Evolutionary conservation across 2,888 invertebrate genomes (phyloP).

Genomic region (Willowsia nigromaculata): DNA sequence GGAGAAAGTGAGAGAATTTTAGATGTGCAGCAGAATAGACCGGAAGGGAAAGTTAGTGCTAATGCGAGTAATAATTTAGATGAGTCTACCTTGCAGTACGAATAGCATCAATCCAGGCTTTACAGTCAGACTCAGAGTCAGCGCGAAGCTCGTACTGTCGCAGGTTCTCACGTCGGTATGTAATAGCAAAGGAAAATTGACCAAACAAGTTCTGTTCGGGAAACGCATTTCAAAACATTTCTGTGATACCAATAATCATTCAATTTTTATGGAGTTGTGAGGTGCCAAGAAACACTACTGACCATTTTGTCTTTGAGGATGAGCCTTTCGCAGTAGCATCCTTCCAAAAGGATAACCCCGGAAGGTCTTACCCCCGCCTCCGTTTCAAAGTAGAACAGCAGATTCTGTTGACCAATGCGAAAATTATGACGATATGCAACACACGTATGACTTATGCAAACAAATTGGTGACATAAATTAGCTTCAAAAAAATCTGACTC

Average conservation of each 20-base stretch:
- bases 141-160: conserved; percentile 93
- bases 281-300: no score
- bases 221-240: no score
- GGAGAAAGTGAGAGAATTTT: no score
- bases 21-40: no score
- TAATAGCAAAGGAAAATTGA: conserved; percentile 93
- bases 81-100: conserved; percentile 88
- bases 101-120: conserved; percentile 94
- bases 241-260: no score
- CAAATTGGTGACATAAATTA: no score
- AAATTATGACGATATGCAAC: background rate
- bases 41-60: background rate
- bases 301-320: conserved; percentile 81
- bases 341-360: conserved; percentile 92
- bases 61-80: background rate
- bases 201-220: conserved; percentile 50
- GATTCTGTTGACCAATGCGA: conserved; percentile 84
- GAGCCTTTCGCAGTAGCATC: conserved; percentile 91
- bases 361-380: conserved; percentile 89
- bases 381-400: conserved; percentile 94
- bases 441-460: no score
- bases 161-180: conserved; percentile 91
- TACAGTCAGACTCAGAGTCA: conserved; percentile 91
- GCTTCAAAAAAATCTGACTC: no score
- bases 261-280: no score